A percentile compares a stretch with the other conserved stretches of the same genome.
Evolutionary conservation across 2,888 invertebrate genomes (phyloP).

Genomic region (Deroplatys truncata): DNA sequence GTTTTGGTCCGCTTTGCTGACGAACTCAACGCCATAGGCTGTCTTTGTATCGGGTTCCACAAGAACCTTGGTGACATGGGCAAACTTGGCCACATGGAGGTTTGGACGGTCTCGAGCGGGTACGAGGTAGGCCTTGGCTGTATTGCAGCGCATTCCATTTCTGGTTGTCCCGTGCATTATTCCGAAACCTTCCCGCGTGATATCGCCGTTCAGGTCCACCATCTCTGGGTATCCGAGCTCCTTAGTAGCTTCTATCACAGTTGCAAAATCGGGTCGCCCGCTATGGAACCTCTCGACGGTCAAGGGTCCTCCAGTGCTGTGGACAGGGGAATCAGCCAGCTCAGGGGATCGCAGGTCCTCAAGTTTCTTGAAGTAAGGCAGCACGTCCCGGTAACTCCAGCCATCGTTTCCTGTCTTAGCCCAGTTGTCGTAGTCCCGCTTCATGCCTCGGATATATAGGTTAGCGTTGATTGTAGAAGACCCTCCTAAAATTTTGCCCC

Average conservation of each 20-base stretch:
- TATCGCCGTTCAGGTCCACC: constrained; percentile 45
- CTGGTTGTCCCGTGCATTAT: constrained; percentile 50
- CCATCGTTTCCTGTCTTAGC: constrained; percentile 54
- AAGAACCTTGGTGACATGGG: constrained; percentile 59
- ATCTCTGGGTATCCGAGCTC: constrained; percentile 47
- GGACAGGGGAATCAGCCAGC: constrained; percentile 45
- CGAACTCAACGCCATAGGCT: constrained; percentile 66
- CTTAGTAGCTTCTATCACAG: constrained; percentile 45
- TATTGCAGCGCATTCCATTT: constrained; percentile 48
- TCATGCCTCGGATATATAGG: constrained; percentile 61
- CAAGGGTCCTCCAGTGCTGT: constrained; percentile 48
- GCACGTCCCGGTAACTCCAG: constrained; percentile 54
- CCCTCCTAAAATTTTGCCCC: constrained; percentile 64
- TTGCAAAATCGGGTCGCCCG: constrained; percentile 47
- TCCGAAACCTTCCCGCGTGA: constrained; percentile 47
- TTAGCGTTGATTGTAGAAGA: constrained; percentile 60
- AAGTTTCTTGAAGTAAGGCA: constrained; percentile 46
- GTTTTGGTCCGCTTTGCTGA: constrained; percentile 46
- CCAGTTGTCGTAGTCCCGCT: constrained; percentile 63
- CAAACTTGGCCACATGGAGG: constrained; percentile 60
- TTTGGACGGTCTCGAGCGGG: constrained; percentile 58
- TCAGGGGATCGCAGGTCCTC: constrained; percentile 50
- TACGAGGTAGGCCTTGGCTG: constrained; percentile 61
- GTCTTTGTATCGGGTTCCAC: constrained; percentile 58
- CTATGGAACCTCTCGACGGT: constrained; percentile 44